These are phyloP conservation scores for Suricata suricatta DNA, from an alignment of 2,113 vertebrate species.

Conservation along the genomic window DNA sequence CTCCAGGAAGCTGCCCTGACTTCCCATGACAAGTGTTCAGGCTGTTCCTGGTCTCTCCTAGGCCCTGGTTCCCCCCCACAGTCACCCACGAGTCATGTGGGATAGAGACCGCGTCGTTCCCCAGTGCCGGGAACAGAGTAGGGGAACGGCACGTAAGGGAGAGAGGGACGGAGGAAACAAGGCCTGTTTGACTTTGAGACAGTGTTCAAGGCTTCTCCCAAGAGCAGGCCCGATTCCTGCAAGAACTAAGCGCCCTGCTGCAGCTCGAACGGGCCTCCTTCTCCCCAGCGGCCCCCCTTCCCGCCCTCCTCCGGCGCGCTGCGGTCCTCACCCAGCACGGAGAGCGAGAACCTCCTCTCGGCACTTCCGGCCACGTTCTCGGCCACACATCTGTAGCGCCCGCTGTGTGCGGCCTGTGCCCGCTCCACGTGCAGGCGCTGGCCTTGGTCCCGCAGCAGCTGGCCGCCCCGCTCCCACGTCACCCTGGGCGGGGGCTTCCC, in stretches of 20 bases:
- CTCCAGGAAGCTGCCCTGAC: not conserved
- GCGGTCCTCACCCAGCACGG: constrained; percentile 79
- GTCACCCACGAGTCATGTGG: rapidly evolving
- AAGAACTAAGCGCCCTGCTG: not conserved
- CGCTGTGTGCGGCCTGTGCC: constrained; percentile 65
- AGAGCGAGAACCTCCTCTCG: constrained; percentile 77
- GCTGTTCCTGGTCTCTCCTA: not conserved
- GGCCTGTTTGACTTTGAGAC: not conserved
- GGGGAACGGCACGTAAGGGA: not conserved
- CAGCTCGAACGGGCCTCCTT: rapidly evolving
- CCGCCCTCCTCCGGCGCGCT: constrained; percentile 57
- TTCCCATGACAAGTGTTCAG: too few species aligned
- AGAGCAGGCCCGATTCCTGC: not conserved
- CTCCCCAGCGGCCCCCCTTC: rapidly evolving
- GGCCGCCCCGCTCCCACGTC: constrained; percentile 80
- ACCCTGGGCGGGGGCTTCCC: constrained; percentile 63
- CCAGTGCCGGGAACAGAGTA: not conserved
- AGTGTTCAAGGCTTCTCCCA: not conserved
- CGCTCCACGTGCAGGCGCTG: constrained; percentile 72
- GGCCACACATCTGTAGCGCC: constrained; percentile 83
- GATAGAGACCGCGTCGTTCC: too few species aligned
- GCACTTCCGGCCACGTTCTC: constrained; percentile 67
- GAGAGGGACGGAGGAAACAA: rapidly evolving
- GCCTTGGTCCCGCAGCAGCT: constrained; percentile 43
- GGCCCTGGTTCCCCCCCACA: not conserved